phyloP scores from a whole-genome alignment of 2,113 vertebrate species.

The Toxotes jaculatrix region DNA sequence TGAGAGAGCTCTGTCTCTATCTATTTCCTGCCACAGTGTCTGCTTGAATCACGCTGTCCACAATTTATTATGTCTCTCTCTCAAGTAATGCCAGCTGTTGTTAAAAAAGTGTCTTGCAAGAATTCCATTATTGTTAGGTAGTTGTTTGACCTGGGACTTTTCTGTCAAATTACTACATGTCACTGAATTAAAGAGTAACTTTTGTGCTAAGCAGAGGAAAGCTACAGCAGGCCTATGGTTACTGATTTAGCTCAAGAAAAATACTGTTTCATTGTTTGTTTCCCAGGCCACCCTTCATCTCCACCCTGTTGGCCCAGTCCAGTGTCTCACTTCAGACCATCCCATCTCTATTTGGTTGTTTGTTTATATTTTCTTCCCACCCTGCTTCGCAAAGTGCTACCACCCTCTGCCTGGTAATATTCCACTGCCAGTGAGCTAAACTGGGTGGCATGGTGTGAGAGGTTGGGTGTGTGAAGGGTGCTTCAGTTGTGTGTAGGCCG shows the following conservation, averaged over 20 bases:
- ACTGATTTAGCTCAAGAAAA: slow-evolving; percentile 54
- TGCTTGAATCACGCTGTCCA: slow-evolving; percentile 49
- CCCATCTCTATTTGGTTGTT: slow-evolving; percentile 69
- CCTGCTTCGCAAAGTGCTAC: slow-evolving; percentile 48
- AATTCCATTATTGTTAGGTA: slow-evolving; percentile 10
- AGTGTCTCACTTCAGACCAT: slow-evolving; percentile 51
- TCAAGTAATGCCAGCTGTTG: slow-evolving; percentile 66
- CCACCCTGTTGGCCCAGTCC: slow-evolving; percentile 42
- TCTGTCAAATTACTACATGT: background rate
- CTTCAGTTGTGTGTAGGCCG: slow-evolving; percentile 39
- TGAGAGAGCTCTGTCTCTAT: slow-evolving; percentile 75
- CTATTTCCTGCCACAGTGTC: slow-evolving; percentile 75
- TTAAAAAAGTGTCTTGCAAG: slow-evolving; percentile 35
- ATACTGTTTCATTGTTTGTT: slow-evolving; percentile 45
- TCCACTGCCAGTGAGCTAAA: slow-evolving; percentile 72
- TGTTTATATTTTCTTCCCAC: slow-evolving; percentile 74
- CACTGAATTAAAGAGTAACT: background rate
- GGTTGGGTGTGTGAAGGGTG: slow-evolving; percentile 62
- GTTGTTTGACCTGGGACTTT: background rate
- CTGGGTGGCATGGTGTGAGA: slow-evolving; percentile 65
- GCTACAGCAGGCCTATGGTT: slow-evolving; percentile 38
- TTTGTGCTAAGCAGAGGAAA: slow-evolving; percentile 42
- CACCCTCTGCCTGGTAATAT: slow-evolving; percentile 74
- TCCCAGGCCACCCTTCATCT: slow-evolving; percentile 43
- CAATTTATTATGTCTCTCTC: slow-evolving; percentile 67